Base-by-base conservation (phyloP, 1,140 invertebrate species). In the Mylabris phalerata region DNA sequence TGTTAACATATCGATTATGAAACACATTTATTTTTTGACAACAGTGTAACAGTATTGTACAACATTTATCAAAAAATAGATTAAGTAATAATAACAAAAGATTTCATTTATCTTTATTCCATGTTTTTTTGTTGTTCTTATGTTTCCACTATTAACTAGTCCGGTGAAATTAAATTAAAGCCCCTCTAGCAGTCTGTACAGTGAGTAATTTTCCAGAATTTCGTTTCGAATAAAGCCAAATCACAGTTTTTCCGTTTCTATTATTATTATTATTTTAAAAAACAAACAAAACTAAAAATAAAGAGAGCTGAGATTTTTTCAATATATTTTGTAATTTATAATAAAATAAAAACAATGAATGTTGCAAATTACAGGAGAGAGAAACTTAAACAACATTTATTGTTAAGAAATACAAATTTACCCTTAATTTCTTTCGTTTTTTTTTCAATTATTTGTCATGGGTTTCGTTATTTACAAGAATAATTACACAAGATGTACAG, bases 401-500 rank as follows among this genome's bases (percentile, higher is more conserved):
- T 32, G 32, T 32, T 32, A 32, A 32, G 7, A 32, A 32, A 32
- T 32, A 32, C 32, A 32, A 32, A 4, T 32, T 32, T 32, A 32
- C 32, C 32, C 32, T 32, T 32, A 32, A 32, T 32, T 32, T 32
- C 32, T 7, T 42, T 42, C 9, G 11, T 42, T 42, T 42, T 42
- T 42, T 42, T 10, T n/a, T 42, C 11, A 42, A n/a, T 55, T 41
- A 46, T 47, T 32, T 48, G 52, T 55, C 52, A 55, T 55, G 52
- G 52, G 13, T 47, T 42, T 24, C 25, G 10, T 44, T 67, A 67
- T 67, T 59, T 68, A 67, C 63, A 70, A 63, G 32, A 68, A 68
- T 19, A 19, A 19, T 64, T 66, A 67, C 70, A 71, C 67, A 67
- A 63, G 66, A 63, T 73, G 71, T 71, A 73, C 71, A 73, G 67